Base-by-base conservation (phyloP, 2,797 vertebrate genomes). In the Danio aesculapii region DNA sequence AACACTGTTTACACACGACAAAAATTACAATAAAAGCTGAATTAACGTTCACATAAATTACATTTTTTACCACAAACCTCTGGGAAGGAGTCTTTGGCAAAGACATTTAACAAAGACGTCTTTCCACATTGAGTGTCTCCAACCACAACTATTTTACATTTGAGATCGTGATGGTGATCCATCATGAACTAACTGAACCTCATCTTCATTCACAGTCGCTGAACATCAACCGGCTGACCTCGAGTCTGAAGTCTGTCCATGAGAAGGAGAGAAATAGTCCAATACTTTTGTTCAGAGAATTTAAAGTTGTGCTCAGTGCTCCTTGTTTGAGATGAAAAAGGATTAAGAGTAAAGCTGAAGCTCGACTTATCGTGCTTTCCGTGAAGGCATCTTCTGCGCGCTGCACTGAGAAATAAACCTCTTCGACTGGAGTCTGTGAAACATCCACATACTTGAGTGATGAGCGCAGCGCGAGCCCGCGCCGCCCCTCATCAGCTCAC, bases 141-240 rank as follows among this genome's bases (percentile, higher is more conserved):
- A 44, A 97, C 96, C 74, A 96, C 95, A 74, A 97, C 96, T 82
- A 97, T 96, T 88, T 97, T 97, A 90, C 95, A 96, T 90, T 96
- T 96, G 73, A 96, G 92, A 84, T 94, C 95, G 89, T 95, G 92
- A 89, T 93, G 95, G 68, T 94, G 91, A 92, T 96, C 96, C 96
- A 97, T 96, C 88, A 91, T 82, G 50, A 16, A 73, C 11, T 52
- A 46, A 61, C 6, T 52, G 53, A 44, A 52, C 66, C 62, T 66
- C 73, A 81, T 77, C 58, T 58, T 79, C 49, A 12, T 50, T 46
- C 12, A 69, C 50, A 12, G 19, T 39, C 13, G 57, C 59, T 64
- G 41, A 73, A 57, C 49, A 80, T 49, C 59, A 49, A 44, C 17
- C 43, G 16, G 14, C n/a, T 61, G 19, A 70, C 39, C 57, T 9